These are phyloP conservation scores for Tridacna gigas DNA, from an alignment of 2,888 invertebrate genomes.

Conservation along the genomic window DNA sequence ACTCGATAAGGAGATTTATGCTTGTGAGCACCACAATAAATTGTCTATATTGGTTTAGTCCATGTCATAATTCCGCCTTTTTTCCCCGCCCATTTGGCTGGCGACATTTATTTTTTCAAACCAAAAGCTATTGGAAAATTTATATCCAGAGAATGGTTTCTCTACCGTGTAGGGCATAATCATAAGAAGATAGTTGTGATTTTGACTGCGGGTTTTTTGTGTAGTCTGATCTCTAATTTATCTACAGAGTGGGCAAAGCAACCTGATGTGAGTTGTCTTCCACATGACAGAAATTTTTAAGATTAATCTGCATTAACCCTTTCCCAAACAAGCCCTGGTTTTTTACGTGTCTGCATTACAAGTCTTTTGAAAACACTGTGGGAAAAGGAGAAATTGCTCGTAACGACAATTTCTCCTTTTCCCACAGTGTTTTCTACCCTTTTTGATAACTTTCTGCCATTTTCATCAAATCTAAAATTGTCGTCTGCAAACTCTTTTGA, in stretches of 20 bases:
- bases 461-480: too few species aligned
- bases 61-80: not conserved
- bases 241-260: too few species aligned
- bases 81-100: not conserved
- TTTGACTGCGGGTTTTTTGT: too few species aligned
- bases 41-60: constrained; percentile 6
- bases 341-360: not conserved
- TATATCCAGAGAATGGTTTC: too few species aligned
- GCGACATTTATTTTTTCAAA: too few species aligned
- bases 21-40: constrained; percentile 2
- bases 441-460: not conserved
- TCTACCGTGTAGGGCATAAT: too few species aligned
- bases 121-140: too few species aligned
- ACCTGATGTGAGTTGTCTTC: too few species aligned
- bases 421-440: not conserved
- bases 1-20: constrained; percentile 19
- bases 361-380: not conserved
- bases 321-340: not conserved
- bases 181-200: too few species aligned
- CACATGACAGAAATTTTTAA: too few species aligned
- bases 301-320: not conserved
- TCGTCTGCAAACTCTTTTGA: too few species aligned
- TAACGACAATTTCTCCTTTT: not conserved
- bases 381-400: not conserved
- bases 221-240: too few species aligned